A percentile compares a stretch with the other conserved stretches of the same genome.
phyloP scores from a whole-genome alignment of 2,888 invertebrate genomes.

The Keiferia lycopersicella region DNA sequence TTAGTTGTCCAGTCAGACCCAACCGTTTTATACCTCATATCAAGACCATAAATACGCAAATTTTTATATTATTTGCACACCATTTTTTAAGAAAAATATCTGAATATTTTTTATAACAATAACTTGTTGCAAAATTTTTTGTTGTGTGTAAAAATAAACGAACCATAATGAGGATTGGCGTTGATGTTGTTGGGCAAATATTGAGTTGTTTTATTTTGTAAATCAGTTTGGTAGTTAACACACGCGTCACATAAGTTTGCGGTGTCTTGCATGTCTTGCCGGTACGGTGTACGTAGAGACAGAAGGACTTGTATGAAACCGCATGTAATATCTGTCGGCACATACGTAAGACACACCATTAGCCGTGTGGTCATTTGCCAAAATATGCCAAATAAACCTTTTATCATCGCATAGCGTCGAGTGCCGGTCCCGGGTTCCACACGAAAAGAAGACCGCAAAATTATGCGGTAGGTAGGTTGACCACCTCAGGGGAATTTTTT shows the following conservation, averaged over 20 bases:
- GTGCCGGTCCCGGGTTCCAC: no score
- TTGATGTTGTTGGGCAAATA: slow-evolving; percentile 18
- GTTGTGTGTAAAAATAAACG: slow-evolving; percentile 17
- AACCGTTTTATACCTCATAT: slow-evolving; percentile 49
- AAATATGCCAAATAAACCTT: no score
- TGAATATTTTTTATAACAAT: slow-evolving; percentile 4
- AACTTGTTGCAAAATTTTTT: slow-evolving; percentile 6
- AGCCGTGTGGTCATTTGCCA: no score
- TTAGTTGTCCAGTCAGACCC: slow-evolving; percentile 51
- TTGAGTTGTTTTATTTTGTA: slow-evolving; percentile 14
- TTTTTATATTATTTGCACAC: slow-evolving; percentile 42
- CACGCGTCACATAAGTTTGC: no score
- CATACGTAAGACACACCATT: no score
- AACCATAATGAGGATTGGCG: slow-evolving; percentile 10
- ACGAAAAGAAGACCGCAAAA: no score
- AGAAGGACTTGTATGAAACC: no score
- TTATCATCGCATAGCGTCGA: no score
- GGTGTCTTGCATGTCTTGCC: no score
- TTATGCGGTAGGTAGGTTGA: no score
- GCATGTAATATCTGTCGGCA: no score
- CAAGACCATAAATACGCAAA: slow-evolving; percentile 47
- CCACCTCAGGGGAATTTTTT: neutral
- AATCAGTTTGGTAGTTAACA: neutral
- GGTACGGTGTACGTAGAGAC: no score
- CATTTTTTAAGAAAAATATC: slow-evolving; percentile 38